Evolutionary conservation across 2,888 invertebrate genomes (phyloP), one percentile per base, ranked within the genome.

Genomic region (Lycophotia porphyrea): DNA sequence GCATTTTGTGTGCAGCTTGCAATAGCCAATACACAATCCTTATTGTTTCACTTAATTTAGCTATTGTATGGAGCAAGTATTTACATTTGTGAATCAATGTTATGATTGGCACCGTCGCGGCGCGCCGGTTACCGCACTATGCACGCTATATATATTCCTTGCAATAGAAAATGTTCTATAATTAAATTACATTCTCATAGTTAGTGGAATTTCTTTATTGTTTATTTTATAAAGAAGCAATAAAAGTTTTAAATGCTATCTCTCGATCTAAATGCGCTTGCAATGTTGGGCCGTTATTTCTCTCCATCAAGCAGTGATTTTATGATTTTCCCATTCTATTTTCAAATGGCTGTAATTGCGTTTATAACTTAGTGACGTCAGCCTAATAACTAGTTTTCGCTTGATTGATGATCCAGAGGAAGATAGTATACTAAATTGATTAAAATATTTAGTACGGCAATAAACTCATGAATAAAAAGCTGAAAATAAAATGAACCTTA

Each of bases 41-140:
- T 95, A 96, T 96, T 96, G 96, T 96, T 96, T 94, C 94, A 94
- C 93, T 94, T 93, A 94, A 95, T 95, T 95, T 93, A 93, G 93
- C 96, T 95, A 96, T 96, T 96, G 96, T 96, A 90, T 88, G 93
- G 92, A 88, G 81, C 91, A 88, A 91, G 91, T 95, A 96, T 96
- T 95, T 95, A 95, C 94, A 93, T 93, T 94, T 94, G 92, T 92
- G 91, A 92, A 88, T 87, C 81, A 81, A 86, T 91, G 91, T 91
- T 91, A 87, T 90, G 91, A 89, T 88, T 90, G 86, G 82, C 88
- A 89, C 80, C 86, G 86, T 78, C 85, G 76, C 83, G 66, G 64
- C 68, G 69, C 78, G 64, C 63, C 73, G 69, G 80, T 84, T 77
- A 81, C 80, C 69, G 80, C 82, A 83, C 21, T 75, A 55, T 83